phyloP scores from a whole-genome alignment of 2,888 invertebrate genomes.

The Lamproptera curius region DNA sequence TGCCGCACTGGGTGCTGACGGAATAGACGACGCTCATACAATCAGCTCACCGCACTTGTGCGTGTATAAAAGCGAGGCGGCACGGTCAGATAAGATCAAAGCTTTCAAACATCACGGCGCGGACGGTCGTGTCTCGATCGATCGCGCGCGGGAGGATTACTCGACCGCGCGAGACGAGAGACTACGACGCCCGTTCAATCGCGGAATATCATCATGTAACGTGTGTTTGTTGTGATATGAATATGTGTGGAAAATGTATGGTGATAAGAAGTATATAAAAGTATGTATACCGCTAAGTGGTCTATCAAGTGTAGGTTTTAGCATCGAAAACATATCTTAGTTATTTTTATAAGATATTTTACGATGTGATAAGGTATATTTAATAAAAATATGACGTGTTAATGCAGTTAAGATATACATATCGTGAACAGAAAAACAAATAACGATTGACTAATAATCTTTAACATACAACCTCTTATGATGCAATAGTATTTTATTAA shows the following conservation, averaged over 20 bases:
- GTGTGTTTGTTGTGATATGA: not conserved
- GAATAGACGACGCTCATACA: not conserved
- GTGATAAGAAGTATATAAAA: too few species aligned
- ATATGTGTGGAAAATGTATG: not conserved
- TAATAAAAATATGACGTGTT: too few species aligned
- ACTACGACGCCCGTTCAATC: constrained; percentile 68
- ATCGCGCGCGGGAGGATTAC: constrained; percentile 45
- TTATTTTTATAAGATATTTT: too few species aligned
- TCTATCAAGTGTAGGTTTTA: too few species aligned
- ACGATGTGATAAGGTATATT: too few species aligned
- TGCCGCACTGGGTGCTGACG: constrained; percentile 60
- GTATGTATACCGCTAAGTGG: too few species aligned
- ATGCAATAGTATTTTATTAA: too few species aligned
- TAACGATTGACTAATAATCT: too few species aligned
- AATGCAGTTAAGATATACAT: too few species aligned
- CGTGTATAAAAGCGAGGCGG: not conserved
- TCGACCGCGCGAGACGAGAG: constrained; percentile 44
- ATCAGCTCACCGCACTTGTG: not conserved
- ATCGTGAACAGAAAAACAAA: too few species aligned
- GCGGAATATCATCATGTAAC: constrained; percentile 78
- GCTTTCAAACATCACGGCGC: constrained; percentile 63
- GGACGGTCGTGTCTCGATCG: constrained; percentile 55
- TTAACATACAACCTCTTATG: too few species aligned
- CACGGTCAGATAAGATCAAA: constrained; percentile 75
- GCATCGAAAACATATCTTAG: too few species aligned